These are phyloP conservation scores for Cerastis leucographa DNA, from an alignment of 2,888 invertebrate species.

Conservation along the genomic window DNA sequence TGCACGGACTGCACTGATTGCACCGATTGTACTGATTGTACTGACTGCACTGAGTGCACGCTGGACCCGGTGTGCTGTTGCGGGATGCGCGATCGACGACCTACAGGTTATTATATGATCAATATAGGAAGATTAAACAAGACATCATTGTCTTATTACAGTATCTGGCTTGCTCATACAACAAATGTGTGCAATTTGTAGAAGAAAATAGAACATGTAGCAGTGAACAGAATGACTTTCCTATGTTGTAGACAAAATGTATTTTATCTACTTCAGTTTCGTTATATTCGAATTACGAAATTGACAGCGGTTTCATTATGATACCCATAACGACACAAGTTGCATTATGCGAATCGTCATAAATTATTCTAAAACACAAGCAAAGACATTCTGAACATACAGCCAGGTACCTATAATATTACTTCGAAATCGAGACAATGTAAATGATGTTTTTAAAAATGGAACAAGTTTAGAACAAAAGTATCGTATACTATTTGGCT, in stretches of 20 bases:
- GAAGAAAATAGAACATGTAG: neutral
- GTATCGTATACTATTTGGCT: too few species aligned
- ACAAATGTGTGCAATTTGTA: neutral
- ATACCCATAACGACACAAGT: too few species aligned
- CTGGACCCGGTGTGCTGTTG: slow-evolving; percentile 88
- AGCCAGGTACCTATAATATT: too few species aligned
- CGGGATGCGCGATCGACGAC: slow-evolving; percentile 80
- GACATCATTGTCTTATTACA: neutral
- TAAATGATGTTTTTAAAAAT: too few species aligned
- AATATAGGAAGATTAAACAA: neutral
- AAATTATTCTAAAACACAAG: too few species aligned
- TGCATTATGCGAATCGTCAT: too few species aligned
- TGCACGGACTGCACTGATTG: slow-evolving; percentile 66
- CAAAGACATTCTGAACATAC: too few species aligned
- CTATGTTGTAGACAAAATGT: neutral
- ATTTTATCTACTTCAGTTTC: too few species aligned
- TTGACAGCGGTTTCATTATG: too few species aligned
- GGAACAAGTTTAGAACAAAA: too few species aligned
- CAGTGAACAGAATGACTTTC: neutral
- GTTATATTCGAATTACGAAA: too few species aligned
- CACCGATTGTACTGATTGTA: slow-evolving; percentile 70
- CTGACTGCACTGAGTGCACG: slow-evolving; percentile 82
- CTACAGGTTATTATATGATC: slow-evolving; percentile 61
- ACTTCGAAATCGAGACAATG: too few species aligned
- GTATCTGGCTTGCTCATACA: neutral